Percentiles rank a stretch among this genome's conserved stretches.
These are phyloP conservation scores for Caenorhabditis doughertyi DNA, from an alignment of 2,888 invertebrate species.

Conservation along the genomic window DNA sequence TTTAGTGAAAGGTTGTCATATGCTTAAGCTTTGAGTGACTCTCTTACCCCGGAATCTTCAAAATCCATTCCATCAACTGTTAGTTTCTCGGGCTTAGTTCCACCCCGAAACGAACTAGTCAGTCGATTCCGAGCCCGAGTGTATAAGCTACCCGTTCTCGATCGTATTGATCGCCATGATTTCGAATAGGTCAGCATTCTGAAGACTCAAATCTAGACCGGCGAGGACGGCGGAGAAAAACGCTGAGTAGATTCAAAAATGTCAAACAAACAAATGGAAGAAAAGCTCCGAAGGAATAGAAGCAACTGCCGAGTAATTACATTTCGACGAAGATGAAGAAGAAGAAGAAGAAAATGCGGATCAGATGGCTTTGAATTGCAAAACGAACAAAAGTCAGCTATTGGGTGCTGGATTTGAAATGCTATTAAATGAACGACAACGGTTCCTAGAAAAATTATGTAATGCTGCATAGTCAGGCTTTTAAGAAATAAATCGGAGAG, in stretches of 20 bases:
- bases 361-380: constrained; percentile 25
- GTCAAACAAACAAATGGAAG: constrained; percentile 10
- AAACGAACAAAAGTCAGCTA: neutral
- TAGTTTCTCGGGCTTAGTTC: constrained; percentile 53
- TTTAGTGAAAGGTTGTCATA: neutral
- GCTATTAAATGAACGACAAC: too few species aligned
- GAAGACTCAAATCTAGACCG: constrained; percentile 1
- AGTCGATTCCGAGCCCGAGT: constrained; percentile 69
- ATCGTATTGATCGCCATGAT: constrained; percentile 72
- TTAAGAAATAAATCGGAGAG: too few species aligned
- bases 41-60: constrained; percentile 55
- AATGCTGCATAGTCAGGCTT: too few species aligned
- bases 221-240: neutral
- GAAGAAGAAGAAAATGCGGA: constrained; percentile 22
- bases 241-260: constrained; percentile 1
- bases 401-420: neutral
- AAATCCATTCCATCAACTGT: constrained; percentile 44
- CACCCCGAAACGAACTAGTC: constrained; percentile 68
- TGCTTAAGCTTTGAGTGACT: neutral
- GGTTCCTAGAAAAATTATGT: too few species aligned
- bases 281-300: constrained; percentile 5
- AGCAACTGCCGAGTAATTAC: constrained; percentile 55
- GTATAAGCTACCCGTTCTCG: constrained; percentile 71
- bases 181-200: constrained; percentile 73
- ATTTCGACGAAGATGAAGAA: constrained; percentile 33